Percentiles rank a stretch among this genome's conserved stretches.
Evolutionary conservation across 2,113 vertebrate species (phyloP).

Genomic region (Urocynchramus pylzowi): DNA sequence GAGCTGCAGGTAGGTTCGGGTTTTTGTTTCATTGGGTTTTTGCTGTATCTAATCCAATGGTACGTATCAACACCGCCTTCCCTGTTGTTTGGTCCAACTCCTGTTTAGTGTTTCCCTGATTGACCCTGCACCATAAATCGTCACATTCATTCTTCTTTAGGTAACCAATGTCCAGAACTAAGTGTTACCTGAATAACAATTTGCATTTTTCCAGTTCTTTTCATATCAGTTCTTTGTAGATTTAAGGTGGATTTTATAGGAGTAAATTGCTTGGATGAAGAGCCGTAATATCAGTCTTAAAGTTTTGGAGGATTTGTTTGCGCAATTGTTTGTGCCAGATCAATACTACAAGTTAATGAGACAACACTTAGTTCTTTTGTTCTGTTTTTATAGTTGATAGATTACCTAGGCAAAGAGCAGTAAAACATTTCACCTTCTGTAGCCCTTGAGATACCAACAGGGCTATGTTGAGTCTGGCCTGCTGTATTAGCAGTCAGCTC

Average conservation of each 20-base stretch:
- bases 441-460: not conserved
- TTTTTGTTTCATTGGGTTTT: conserved; percentile 1
- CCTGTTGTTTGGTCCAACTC: conserved; percentile 43
- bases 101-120: not conserved
- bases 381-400: not conserved
- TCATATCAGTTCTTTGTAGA: not conserved
- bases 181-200: not conserved
- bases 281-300: not conserved
- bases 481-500: not conserved
- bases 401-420: not conserved
- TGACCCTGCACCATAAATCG: not conserved
- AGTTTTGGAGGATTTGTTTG: not conserved
- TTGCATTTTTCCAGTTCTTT: not conserved
- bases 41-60: conserved; percentile 48
- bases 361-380: not conserved
- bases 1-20: conserved; percentile 91
- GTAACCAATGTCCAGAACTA: not conserved
- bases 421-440: not conserved
- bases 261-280: not conserved
- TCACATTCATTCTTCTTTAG: not conserved
- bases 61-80: conserved; percentile 27
- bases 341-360: not conserved
- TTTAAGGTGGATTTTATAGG: not conserved
- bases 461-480: not conserved
- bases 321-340: not conserved